These are phyloP conservation scores for Chloromyia formosa DNA, from an alignment of 2,888 invertebrate species.

Conservation along the genomic window DNA sequence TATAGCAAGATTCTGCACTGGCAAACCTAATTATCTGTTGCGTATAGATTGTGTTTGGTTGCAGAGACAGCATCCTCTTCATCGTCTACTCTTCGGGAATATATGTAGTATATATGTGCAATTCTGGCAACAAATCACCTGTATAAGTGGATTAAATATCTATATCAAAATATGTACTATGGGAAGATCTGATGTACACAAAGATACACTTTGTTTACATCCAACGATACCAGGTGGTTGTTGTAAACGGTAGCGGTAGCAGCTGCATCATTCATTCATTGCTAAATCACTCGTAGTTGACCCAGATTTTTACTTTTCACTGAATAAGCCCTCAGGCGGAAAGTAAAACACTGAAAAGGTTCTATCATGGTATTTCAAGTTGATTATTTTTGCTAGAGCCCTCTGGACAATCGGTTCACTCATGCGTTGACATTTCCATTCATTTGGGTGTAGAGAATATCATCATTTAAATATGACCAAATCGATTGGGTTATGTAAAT, in stretches of 20 bases:
- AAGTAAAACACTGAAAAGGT: slow-evolving; percentile 10
- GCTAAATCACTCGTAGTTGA: slow-evolving; percentile 1
- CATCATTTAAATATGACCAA: too few species aligned
- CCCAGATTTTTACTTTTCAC: slow-evolving; percentile 10
- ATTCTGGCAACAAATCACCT: neutral
- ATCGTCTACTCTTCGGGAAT: neutral
- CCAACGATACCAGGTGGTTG: neutral
- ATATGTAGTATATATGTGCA: neutral
- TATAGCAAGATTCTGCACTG: neutral
- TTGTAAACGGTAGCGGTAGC: neutral
- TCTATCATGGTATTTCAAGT: neutral
- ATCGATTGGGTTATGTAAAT: too few species aligned
- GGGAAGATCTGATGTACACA: neutral
- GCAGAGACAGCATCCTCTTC: neutral
- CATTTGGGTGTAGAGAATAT: too few species aligned
- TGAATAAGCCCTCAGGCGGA: slow-evolving; percentile 15
- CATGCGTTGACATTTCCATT: too few species aligned
- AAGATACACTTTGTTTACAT: neutral
- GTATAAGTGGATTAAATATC: neutral
- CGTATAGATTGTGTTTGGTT: neutral
- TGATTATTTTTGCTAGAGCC: neutral
- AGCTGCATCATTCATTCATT: neutral
- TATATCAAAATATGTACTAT: neutral
- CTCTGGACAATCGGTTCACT: too few species aligned
- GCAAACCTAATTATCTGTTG: neutral